Evolutionary conservation across 1,140 invertebrate genomes (phyloP), one percentile per base, ranked within the genome.

Genomic region (Dendroctonus ponderosae): DNA sequence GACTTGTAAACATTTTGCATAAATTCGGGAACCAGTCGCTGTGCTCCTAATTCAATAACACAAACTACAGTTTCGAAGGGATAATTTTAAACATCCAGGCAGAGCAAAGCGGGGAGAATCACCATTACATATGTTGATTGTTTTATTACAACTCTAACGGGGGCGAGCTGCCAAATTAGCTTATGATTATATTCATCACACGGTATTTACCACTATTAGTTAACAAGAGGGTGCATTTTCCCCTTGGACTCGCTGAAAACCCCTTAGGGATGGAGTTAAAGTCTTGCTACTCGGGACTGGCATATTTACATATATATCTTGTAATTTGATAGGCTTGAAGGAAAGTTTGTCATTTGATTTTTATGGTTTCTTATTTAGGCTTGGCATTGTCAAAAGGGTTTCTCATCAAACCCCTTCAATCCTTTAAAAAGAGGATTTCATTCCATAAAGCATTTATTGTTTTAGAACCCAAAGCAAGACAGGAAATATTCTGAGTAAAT

Each of bases 181-280:
- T 77, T 77, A 76, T 75, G 74, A 77, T 77, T 77, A 77, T 71
- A 75, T 76, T 73, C 70, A 77, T 76, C 76, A 77, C 73, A 75
- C 74, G 72, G 76, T 77, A 76, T 77, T 77, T 77, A 77, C 76
- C 76, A 71, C 76, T 76, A 77, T 77, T 77, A 77, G 72, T 72
- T 75, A 74, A 75, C 74, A 77, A 74, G 70, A 72, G 75, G 76
- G 71, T 72, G 67, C 59, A 49, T 56, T 52, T 67, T 72, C 71
- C 72, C 67, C 50, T 41, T 40, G 41, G 59, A 42, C 39, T 14
- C 46, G 37, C 6, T 5, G 43, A 46, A 56, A 58, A 56, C 44
- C 60, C 66, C 60, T 58, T 11, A 40, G 66, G 66, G 59, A 67
- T 8, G 6, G 52, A 63, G 48, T 57, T 68, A 68, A 59, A 69